Percentiles rank a stretch among this genome's conserved stretches.
These are phyloP conservation scores for Callocephalon fimbriatum DNA, from an alignment of 2,113 vertebrate species.

Conservation along the genomic window DNA sequence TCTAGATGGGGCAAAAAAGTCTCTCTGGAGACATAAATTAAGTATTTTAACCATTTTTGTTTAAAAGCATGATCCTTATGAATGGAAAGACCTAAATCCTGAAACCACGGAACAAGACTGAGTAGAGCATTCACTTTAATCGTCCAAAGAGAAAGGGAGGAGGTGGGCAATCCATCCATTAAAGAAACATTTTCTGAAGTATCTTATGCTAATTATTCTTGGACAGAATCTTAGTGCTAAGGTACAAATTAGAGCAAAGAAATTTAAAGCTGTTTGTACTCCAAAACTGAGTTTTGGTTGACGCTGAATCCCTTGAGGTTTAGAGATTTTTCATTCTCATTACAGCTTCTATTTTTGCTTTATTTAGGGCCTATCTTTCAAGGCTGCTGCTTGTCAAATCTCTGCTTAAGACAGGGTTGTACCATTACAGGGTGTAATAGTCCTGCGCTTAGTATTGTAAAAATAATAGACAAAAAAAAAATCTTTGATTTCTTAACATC, in stretches of 20 bases:
- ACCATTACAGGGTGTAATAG: not conserved
- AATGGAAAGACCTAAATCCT: not conserved
- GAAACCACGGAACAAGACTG: not conserved
- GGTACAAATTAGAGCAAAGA: not conserved
- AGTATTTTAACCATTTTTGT: not conserved
- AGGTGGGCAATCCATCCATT: not conserved
- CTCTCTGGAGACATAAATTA: not conserved
- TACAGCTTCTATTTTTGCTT: not conserved
- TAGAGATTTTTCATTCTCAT: not conserved
- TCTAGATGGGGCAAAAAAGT: not conserved
- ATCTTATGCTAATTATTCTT: constrained; percentile 2
- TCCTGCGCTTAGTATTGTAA: not conserved
- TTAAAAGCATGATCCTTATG: not conserved
- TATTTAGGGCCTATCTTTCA: not conserved
- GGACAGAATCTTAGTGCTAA: not conserved
- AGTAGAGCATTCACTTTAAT: not conserved
- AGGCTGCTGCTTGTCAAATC: not conserved
- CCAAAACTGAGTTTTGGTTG: not conserved
- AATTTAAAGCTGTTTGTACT: not conserved
- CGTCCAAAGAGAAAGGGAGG: not conserved
- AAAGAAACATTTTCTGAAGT: not conserved
- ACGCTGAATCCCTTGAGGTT: not conserved
- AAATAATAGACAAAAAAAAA: not conserved
- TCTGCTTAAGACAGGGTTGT: not conserved
- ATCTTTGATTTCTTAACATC: not conserved